Evolutionary conservation across 2,113 vertebrate species (phyloP), one percentile per base, ranked within the genome.

Genomic region (Solea senegalensis): DNA sequence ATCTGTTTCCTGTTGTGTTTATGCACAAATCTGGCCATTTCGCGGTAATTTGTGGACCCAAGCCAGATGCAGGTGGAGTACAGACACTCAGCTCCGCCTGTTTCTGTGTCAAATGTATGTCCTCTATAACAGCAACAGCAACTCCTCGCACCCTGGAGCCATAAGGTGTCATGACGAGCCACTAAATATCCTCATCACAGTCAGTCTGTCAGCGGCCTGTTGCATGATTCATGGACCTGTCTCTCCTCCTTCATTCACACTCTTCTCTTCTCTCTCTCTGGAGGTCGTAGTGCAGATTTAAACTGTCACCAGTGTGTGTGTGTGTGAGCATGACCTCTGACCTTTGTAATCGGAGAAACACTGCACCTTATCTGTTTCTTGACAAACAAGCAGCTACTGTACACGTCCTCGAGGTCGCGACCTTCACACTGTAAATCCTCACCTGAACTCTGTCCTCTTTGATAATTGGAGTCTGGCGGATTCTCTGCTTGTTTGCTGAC

Each of bases 371-470:
- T 68, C 50, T 52, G 54, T 65, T 28, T 65, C 55, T 66, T 49
- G 45, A 28, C 10, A 21, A 50, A 49, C 28, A 60, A 58, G n/a
- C 9, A 46, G 66, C n/a, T 1, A 34, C 34, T 34, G 34, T 34
- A 34, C 34, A 34, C 34, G 5, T 34, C 5, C 52, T 60, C 5
- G n/a, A 34, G 82, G 73, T 72, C n/a, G 4, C 15, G 70, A 65
- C 63, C 60, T 74, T 52, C 7, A 28, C 8, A 7, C 48, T 65
- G 49, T 15, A 13, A n/a, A 50, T 3, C 50, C 45, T 67, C 7
- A 61, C 26, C 64, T 78, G 14, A 44, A 53, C n/a, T 62, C 49
- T 80, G 57, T 81, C 74, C 69, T 62, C 49, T 60, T 5, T 50
- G 58, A 28, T 2, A 60, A 2, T 64, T 67, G 61, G 60, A 75